Conservation (phyloP, 2,888 invertebrate genomes). For the Oscheius sp. region DNA sequence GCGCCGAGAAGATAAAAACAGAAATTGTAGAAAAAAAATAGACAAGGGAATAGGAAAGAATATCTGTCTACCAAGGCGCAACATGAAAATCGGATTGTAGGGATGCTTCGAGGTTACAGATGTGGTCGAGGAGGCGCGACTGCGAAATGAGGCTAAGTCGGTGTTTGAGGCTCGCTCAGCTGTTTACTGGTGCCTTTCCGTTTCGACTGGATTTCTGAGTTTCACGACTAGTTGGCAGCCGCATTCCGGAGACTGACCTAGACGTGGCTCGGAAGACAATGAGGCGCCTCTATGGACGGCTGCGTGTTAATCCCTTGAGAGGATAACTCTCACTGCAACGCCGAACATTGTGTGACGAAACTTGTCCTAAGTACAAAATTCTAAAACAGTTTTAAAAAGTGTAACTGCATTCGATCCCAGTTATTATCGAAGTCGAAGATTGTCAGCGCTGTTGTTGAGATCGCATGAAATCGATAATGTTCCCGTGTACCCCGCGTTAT, state of each 20-base stretch:
- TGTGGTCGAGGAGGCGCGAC: conserved; percentile 34
- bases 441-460: not conserved
- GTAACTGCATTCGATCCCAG: no score
- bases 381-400: no score
- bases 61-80: not conserved
- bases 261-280: conserved; percentile 22
- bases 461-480: not conserved
- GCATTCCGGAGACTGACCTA: conserved; percentile 29
- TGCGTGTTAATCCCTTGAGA: conserved; percentile 7
- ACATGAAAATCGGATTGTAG: conserved; percentile 16
- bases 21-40: not conserved
- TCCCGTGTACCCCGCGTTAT: not conserved
- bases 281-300: conserved; percentile 3
- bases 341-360: not conserved
- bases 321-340: not conserved
- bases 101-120: not conserved
- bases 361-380: no score
- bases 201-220: conserved; percentile 22
- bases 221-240: conserved; percentile 6
- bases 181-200: conserved; percentile 35
- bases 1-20: no score
- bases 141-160: conserved; percentile 38
- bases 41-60: not conserved
- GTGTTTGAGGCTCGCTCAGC: conserved; percentile 36
- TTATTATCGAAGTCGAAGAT: no score